Evolutionary conservation across 2,888 invertebrate genomes (phyloP), one percentile per base, ranked within the genome.

Genomic region (Teleiodes luculella): DNA sequence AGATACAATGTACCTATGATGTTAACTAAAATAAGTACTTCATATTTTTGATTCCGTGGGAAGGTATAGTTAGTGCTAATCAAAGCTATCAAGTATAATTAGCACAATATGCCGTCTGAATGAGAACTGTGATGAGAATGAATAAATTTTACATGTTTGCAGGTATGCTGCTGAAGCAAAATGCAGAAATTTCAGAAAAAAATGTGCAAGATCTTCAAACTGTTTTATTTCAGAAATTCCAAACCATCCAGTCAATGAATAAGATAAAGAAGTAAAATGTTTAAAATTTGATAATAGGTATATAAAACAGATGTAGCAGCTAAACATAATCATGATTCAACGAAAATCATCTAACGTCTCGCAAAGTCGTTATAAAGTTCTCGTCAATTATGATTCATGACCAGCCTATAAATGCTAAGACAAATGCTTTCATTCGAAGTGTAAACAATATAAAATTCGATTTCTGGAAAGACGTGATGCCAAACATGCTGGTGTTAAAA

Each of bases 351-450:
- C 45, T 16, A 4, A 18, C 11, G 20, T 41, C 46, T 53, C 20
- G 50, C 53, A 55, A 57, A 48, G 45, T 56, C 11, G 54, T 41
- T 55, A 37, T 60, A 60, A n/a, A 57, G 35, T 47, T 54, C 39
- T 10, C 7, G n/a, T 6, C 11, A 16, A 14, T n/a, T 52, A 35
- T 52, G 45, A 35, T 52, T 45, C 35, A 52, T 45, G 24, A 24
- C 35, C 14, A 7, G 28, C 10, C 14, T 13, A 13, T 37, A 37
- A 28, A 37, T 28, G 49, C 37, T 49, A 37, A 35, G 35, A 36
- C 28, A 49, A 49, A 37, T 24, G 14, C 28, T 20, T 37, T 37
- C 8, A 39, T 37, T 8, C 13, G 18, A 41, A 46, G 52, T 46
- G 36, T 41, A 47, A 52, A 48, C 16, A 49, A 18, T 36, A 28